Conservation (phyloP, 1,140 invertebrate genomes). For the Drosophila miranda region DNA sequence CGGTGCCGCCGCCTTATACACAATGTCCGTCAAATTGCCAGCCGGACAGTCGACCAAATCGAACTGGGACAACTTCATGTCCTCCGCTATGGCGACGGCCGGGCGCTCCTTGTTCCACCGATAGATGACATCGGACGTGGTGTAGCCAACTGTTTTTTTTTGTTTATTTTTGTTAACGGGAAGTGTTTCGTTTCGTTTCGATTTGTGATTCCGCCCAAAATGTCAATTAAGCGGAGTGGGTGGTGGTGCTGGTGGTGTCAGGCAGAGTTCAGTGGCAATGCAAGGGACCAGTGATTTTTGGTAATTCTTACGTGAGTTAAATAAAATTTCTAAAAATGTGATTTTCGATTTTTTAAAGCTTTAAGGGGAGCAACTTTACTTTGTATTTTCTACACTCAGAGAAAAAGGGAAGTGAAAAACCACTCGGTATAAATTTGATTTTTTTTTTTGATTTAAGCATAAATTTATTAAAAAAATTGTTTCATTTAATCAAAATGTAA, state of each 20-base stretch:
- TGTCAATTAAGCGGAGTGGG: slow-evolving; percentile 23
- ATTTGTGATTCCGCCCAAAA: slow-evolving; percentile 15
- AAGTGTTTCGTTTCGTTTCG: slow-evolving; percentile 1
- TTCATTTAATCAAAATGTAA: no score
- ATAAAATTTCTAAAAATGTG: background rate
- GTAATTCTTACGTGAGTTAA: background rate
- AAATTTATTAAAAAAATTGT: no score
- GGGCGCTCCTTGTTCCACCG: slow-evolving; percentile 90
- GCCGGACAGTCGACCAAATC: slow-evolving; percentile 91
- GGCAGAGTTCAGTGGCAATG: background rate
- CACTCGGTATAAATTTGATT: no score
- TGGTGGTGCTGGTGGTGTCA: slow-evolving; percentile 1
- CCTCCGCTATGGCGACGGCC: slow-evolving; percentile 89
- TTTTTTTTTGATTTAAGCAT: no score
- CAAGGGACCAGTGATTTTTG: background rate
- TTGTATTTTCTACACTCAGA: background rate
- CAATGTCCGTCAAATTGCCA: slow-evolving; percentile 87
- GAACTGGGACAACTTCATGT: slow-evolving; percentile 94
- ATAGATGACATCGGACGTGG: slow-evolving; percentile 91
- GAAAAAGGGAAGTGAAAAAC: no score
- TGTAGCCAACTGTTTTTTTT: slow-evolving; percentile 89
- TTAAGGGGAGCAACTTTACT: background rate
- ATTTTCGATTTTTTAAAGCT: no score
- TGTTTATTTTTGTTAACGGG: background rate
- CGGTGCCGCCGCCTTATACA: slow-evolving; percentile 80